phyloP scores from a whole-genome alignment of 2,113 vertebrate genomes.

The Probosciger aterrimus region DNA sequence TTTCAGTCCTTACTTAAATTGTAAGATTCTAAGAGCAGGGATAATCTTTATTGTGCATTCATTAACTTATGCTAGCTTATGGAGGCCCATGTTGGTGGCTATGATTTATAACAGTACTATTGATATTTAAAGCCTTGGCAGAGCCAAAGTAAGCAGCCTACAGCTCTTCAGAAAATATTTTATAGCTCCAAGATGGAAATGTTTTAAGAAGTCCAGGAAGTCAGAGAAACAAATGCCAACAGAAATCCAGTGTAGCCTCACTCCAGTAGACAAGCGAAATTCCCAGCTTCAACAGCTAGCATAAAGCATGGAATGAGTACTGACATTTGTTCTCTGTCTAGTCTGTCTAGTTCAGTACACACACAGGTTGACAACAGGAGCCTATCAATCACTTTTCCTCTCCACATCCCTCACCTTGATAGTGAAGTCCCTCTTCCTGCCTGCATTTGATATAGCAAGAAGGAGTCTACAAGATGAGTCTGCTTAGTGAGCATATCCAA shows the following conservation, averaged over 20 bases:
- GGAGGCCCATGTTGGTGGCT: background rate
- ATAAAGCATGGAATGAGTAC: background rate
- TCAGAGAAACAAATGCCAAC: background rate
- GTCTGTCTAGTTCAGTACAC: background rate
- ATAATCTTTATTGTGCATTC: background rate
- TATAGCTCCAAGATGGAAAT: background rate
- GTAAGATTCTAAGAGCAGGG: background rate
- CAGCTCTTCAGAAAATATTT: background rate
- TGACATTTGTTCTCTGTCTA: background rate
- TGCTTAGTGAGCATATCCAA: background rate
- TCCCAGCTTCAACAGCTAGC: background rate
- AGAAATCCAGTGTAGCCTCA: background rate
- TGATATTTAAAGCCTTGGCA: background rate
- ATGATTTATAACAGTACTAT: background rate
- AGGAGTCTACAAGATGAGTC: background rate
- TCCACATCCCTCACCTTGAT: background rate
- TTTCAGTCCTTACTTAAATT: background rate
- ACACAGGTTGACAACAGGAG: background rate
- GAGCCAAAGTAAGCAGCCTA: slow-evolving; percentile 4
- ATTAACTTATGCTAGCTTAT: background rate
- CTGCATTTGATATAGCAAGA: background rate
- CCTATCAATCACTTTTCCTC: background rate
- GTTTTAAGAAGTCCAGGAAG: background rate
- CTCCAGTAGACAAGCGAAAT: background rate
- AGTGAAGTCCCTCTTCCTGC: background rate